Evolutionary conservation across 2,888 invertebrate genomes (phyloP).

Genomic region (Omphaloscelis lunosa): DNA sequence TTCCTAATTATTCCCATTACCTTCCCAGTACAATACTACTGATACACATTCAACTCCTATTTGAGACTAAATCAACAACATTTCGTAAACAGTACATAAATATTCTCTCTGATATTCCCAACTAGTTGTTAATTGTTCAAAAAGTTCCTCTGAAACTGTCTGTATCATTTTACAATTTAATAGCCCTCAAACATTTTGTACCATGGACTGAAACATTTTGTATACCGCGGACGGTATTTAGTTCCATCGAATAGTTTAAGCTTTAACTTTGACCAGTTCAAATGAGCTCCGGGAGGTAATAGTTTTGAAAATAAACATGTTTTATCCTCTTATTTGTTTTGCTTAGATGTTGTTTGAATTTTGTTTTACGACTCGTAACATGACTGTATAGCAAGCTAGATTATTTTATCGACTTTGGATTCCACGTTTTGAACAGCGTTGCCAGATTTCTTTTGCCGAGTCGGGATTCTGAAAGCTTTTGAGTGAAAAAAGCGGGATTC

Average conservation of each 20-base stretch:
- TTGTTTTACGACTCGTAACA: conserved; percentile 31
- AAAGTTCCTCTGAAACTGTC: conserved; percentile 28
- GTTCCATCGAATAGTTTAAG: conserved; percentile 60
- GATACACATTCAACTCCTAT: not conserved
- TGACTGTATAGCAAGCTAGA: conserved; percentile 9
- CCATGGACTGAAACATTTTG: conserved; percentile 13
- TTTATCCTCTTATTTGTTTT: conserved; percentile 52
- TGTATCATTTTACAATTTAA: conserved; percentile 55
- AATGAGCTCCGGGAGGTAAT: conserved; percentile 63
- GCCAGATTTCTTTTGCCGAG: too few species aligned
- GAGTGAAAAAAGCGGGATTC: too few species aligned
- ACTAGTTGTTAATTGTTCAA: conserved; percentile 36
- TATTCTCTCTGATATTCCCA: conserved; percentile 6
- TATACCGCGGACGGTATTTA: conserved; percentile 47
- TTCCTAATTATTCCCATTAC: not conserved
- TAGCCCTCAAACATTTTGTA: conserved; percentile 37
- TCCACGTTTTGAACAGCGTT: conserved; percentile 1
- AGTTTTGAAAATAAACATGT: conserved; percentile 61
- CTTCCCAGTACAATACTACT: not conserved
- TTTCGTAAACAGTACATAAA: conserved; percentile 15
- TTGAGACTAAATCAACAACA: conserved; percentile 35
- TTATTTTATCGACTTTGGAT: conserved; percentile 2
- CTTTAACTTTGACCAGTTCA: conserved; percentile 60
- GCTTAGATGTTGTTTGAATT: conserved; percentile 41
- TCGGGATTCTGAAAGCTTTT: too few species aligned